Percentiles rank a stretch among this genome's conserved stretches.
These are phyloP conservation scores for Misgurnus mizolepis DNA, from an alignment of 2,113 vertebrate species.

Conservation along the genomic window DNA sequence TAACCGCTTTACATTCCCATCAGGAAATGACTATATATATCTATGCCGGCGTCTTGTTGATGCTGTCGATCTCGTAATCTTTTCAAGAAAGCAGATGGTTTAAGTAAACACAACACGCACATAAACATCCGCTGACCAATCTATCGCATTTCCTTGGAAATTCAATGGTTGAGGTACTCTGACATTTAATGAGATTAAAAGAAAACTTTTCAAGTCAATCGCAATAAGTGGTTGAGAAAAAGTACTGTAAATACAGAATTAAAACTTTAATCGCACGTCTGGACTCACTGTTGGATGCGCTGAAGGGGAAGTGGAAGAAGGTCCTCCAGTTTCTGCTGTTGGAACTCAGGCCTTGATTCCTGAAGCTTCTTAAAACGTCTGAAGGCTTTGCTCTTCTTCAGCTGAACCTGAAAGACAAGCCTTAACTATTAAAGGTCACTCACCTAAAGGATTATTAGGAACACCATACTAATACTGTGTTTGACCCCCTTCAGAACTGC, in stretches of 20 bases:
- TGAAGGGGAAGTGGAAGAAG: slow-evolving; percentile 84
- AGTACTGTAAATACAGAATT: background rate
- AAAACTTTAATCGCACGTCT: background rate
- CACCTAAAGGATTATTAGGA: too few relatives aligned
- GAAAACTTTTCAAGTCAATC: slow-evolving; percentile 49
- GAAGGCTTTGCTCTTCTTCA: slow-evolving; percentile 88
- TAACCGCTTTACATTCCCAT: slow-evolving; percentile 54
- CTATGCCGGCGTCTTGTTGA: slow-evolving; percentile 47
- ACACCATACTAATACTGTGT: too few relatives aligned
- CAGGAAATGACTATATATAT: slow-evolving; percentile 53
- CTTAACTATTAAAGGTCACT: background rate
- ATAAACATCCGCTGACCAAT: slow-evolving; percentile 45
- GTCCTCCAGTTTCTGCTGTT: slow-evolving; percentile 79
- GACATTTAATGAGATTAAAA: slow-evolving; percentile 52
- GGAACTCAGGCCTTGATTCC: slow-evolving; percentile 86
- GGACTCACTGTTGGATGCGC: slow-evolving; percentile 84
- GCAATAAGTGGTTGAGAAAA: slow-evolving; percentile 35
- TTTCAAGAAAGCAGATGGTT: slow-evolving; percentile 50
- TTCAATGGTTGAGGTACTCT: slow-evolving; percentile 52
- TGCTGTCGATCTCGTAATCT: slow-evolving; percentile 53
- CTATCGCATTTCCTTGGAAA: slow-evolving; percentile 51
- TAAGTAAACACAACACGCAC: slow-evolving; percentile 36
- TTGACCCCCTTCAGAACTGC: too few relatives aligned
- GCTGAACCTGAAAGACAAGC: slow-evolving; percentile 72
- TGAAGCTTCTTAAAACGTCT: slow-evolving; percentile 86